Evolutionary conservation across 2,113 vertebrate genomes (phyloP).

Genomic region (Orthonyx spaldingii): DNA sequence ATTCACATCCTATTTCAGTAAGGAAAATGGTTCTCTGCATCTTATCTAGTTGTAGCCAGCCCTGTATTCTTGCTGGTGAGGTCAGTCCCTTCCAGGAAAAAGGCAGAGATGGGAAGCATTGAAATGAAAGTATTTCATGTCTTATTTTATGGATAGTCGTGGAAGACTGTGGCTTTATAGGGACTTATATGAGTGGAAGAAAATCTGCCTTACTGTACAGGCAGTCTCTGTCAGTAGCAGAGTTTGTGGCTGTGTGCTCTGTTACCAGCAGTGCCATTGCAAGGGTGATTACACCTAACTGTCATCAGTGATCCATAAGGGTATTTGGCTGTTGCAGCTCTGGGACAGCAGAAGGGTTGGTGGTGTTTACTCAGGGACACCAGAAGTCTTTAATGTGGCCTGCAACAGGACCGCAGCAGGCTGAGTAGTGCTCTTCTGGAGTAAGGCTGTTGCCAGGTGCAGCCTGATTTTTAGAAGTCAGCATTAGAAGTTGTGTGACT

Average conservation of each 20-base stretch:
- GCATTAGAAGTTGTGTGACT: not conserved
- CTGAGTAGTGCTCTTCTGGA: not conserved
- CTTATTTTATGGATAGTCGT: not conserved
- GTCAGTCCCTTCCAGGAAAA: not conserved
- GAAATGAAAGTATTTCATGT: not conserved
- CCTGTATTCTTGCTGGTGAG: not conserved
- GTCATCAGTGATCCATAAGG: not conserved
- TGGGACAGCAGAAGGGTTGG: not conserved
- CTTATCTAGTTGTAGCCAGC: not conserved
- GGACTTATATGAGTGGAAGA: not conserved
- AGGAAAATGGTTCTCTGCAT: not conserved
- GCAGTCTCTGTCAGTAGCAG: not conserved
- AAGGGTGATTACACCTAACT: not conserved
- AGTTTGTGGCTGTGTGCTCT: not conserved
- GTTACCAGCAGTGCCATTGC: not conserved
- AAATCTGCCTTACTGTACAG: not conserved
- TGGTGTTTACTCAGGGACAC: not conserved
- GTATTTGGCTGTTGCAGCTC: not conserved
- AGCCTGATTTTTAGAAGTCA: not conserved
- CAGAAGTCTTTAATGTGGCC: not conserved
- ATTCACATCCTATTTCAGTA: not conserved
- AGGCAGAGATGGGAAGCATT: not conserved
- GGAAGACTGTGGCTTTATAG: not conserved
- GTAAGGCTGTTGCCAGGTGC: not conserved
- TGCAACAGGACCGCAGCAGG: not conserved